A percentile compares a stretch with the other conserved stretches of the same genome.
Evolutionary conservation across 1,140 invertebrate species (phyloP).

Genomic region (Cyclargus thomasi): DNA sequence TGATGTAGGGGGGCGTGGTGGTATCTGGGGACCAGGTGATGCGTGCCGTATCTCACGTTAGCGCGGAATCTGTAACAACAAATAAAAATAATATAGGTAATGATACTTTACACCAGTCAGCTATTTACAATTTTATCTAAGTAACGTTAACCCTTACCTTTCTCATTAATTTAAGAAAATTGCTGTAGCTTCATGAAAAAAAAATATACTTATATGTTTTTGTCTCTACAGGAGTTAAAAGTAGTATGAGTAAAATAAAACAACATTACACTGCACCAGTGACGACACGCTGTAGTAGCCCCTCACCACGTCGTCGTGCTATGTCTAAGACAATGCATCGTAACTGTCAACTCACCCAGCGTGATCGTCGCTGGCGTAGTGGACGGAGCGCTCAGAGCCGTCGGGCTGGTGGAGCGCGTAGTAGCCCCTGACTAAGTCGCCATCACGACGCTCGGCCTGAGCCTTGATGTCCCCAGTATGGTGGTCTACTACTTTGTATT

Average conservation of each 20-base stretch:
- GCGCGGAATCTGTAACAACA: conserved; percentile 40
- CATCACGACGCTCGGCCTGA: conserved; percentile 74
- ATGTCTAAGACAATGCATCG: too few relatives aligned
- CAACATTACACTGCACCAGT: too few relatives aligned
- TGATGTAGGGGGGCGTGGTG: conserved; percentile 29
- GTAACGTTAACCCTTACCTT: too few relatives aligned
- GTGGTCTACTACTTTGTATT: conserved; percentile 64
- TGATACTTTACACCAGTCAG: too few relatives aligned
- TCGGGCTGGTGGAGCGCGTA: conserved; percentile 74
- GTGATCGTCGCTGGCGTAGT: conserved; percentile 70
- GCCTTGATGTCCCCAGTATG: conserved; percentile 68
- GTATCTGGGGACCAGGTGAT: conserved; percentile 38
- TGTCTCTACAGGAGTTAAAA: too few relatives aligned
- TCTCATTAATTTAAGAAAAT: too few relatives aligned
- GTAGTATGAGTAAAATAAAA: too few relatives aligned
- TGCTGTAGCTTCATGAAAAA: too few relatives aligned
- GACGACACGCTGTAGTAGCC: too few relatives aligned
- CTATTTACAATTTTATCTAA: too few relatives aligned
- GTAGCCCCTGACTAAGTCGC: conserved; percentile 74
- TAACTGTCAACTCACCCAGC: conserved; percentile 42
- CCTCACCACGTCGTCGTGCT: conserved; percentile 70
- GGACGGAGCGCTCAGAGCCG: conserved; percentile 67
- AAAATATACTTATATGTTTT: too few relatives aligned
- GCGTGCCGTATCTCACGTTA: conserved; percentile 40
- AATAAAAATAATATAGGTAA: too few relatives aligned